Evolutionary conservation across 2,113 vertebrate genomes (phyloP).

Genomic region (Sapajus apella): DNA sequence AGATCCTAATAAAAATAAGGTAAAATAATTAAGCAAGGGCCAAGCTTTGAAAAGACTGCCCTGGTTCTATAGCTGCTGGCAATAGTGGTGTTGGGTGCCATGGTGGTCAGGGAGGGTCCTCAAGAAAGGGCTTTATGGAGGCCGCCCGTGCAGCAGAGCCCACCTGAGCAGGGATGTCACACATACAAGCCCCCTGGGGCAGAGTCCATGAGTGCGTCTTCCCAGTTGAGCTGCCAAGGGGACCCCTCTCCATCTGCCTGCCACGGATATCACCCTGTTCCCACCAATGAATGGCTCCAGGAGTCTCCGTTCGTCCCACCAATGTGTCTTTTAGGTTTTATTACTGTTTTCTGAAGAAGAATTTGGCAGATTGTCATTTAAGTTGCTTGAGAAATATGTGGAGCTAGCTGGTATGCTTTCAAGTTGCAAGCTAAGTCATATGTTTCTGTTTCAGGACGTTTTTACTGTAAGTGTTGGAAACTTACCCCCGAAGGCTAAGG

Average conservation of each 20-base stretch:
- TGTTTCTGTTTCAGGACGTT: slow-evolving; percentile 85
- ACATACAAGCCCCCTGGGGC: fast-evolving
- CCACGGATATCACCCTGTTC: not conserved
- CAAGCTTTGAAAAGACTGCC: not conserved
- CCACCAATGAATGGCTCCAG: not conserved
- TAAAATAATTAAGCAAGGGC: not conserved
- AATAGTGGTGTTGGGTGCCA: not conserved
- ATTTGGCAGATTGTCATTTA: not conserved
- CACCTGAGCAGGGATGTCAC: too few species aligned
- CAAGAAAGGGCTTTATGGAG: not conserved
- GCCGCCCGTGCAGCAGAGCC: not conserved
- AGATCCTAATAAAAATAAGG: not conserved
- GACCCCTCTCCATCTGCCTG: not conserved
- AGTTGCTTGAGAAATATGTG: not conserved
- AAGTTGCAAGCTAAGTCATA: not conserved
- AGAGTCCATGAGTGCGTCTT: not conserved
- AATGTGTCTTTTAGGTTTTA: not conserved
- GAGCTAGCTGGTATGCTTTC: not conserved
- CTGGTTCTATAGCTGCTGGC: not conserved
- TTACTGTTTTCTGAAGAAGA: not conserved
- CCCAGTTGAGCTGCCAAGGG: not conserved
- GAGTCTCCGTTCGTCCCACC: not conserved
- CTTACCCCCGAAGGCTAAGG: slow-evolving; percentile 86
- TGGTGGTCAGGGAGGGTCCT: not conserved
- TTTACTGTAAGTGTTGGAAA: slow-evolving; percentile 94